Evolutionary conservation across 2,888 invertebrate genomes (phyloP).

Genomic region (Dicyrtoma fusca): DNA sequence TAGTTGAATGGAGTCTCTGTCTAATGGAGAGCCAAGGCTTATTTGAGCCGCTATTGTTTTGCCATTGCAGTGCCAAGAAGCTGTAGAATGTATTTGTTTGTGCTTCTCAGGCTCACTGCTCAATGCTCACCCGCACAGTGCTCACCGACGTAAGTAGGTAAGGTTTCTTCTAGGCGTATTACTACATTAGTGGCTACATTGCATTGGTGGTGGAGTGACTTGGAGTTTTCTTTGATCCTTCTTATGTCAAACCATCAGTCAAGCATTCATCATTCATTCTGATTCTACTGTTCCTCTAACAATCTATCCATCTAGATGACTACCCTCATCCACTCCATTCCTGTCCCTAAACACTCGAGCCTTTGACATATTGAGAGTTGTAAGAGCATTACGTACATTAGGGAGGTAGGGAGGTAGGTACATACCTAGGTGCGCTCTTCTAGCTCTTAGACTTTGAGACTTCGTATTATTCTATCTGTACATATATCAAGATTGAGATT

Average conservation of each 20-base stretch:
- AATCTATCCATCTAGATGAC: neutral
- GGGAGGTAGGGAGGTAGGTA: neutral
- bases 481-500: too few relatives aligned
- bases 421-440: too few relatives aligned
- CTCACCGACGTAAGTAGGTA: neutral
- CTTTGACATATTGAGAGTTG: conserved; percentile 1
- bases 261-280: conserved; percentile 37
- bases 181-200: neutral
- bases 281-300: neutral
- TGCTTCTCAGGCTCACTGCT: neutral
- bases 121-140: neutral
- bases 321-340: conserved; percentile 36
- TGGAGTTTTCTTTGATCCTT: conserved; percentile 40
- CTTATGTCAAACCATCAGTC: conserved; percentile 40
- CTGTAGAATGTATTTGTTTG: neutral
- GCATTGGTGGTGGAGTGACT: conserved; percentile 31
- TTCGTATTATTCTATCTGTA: neutral
- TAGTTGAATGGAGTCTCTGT: neutral
- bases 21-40: conserved; percentile 9
- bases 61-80: neutral
- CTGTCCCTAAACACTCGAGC: conserved; percentile 29
- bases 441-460: too few relatives aligned
- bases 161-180: neutral
- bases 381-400: too few relatives aligned
- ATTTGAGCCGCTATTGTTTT: conserved; percentile 21